Evolutionary conservation across 2,113 vertebrate genomes (phyloP).

Genomic region (Lepus timidus): DNA sequence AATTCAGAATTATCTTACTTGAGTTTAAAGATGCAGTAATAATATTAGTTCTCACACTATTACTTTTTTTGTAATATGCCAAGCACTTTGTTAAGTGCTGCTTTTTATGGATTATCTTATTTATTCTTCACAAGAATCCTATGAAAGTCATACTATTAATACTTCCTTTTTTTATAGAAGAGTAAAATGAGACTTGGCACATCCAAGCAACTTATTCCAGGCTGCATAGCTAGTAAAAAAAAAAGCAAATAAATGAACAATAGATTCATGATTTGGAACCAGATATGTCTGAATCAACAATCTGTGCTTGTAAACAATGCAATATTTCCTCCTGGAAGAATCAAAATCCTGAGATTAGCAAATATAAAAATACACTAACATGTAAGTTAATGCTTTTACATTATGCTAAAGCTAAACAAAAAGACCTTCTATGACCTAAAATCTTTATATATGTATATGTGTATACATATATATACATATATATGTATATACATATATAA

Average conservation of each 20-base stretch:
- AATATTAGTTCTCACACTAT: not conserved
- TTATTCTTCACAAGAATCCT: not conserved
- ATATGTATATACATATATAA: too few species aligned
- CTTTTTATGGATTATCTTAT: not conserved
- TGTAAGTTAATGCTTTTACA: not conserved
- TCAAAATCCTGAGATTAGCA: not conserved
- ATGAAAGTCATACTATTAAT: not conserved
- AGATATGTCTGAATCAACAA: not conserved
- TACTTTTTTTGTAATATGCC: not conserved
- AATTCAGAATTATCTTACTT: not conserved
- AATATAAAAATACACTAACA: not conserved
- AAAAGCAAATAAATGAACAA: not conserved
- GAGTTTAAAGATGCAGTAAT: not conserved
- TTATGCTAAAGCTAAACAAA: not conserved
- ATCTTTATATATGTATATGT: not conserved
- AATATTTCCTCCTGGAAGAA: conserved; percentile 1
- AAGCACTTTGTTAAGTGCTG: not conserved
- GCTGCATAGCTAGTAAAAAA: not conserved
- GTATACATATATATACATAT: too few species aligned
- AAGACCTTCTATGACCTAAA: not conserved
- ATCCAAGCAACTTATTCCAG: not conserved
- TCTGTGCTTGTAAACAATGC: not conserved
- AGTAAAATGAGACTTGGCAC: not conserved
- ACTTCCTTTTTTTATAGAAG: not conserved
- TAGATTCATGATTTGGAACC: not conserved